Evolutionary conservation across 2,888 invertebrate genomes (phyloP).

Genomic region (Chelonus formosanus): DNA sequence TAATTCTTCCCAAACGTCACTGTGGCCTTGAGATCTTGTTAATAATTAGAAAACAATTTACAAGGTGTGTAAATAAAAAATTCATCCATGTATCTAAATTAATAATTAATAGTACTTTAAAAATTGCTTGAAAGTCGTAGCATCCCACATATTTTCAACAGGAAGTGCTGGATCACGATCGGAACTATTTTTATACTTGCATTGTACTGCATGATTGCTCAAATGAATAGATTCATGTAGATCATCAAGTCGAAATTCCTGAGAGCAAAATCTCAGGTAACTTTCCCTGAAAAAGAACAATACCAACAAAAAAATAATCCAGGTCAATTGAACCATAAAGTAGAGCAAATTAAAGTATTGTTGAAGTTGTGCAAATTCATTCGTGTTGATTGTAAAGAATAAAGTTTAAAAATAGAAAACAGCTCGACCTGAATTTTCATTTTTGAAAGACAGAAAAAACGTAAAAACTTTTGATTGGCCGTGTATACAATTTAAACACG

Average conservation of each 20-base stretch:
- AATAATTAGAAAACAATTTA: background rate
- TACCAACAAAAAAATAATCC: background rate
- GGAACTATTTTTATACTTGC: slow-evolving; percentile 79
- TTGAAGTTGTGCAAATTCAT: background rate
- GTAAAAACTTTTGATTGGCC: too few species aligned
- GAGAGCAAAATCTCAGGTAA: slow-evolving; percentile 91
- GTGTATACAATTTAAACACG: slow-evolving; percentile 3
- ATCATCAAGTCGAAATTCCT: slow-evolving; percentile 84
- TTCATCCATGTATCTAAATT: background rate
- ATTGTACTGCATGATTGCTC: slow-evolving; percentile 93
- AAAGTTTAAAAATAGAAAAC: background rate
- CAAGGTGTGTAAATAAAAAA: too few species aligned
- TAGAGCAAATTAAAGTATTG: slow-evolving; percentile 9
- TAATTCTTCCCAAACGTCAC: slow-evolving; percentile 81
- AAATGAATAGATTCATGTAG: slow-evolving; percentile 93
- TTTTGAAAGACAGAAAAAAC: background rate
- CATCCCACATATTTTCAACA: slow-evolving; percentile 96
- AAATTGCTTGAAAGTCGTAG: slow-evolving; percentile 75
- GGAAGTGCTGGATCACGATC: slow-evolving; percentile 81
- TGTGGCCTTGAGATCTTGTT: slow-evolving; percentile 75
- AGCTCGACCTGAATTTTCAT: slow-evolving; percentile 1
- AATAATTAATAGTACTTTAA: slow-evolving; percentile 54
- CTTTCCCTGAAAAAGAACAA: slow-evolving; percentile 75
- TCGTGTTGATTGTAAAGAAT: too few species aligned
- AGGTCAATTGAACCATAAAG: too few species aligned